These are phyloP conservation scores for Gandaritis pyraliata DNA, from an alignment of 2,888 invertebrate genomes.

Conservation along the genomic window DNA sequence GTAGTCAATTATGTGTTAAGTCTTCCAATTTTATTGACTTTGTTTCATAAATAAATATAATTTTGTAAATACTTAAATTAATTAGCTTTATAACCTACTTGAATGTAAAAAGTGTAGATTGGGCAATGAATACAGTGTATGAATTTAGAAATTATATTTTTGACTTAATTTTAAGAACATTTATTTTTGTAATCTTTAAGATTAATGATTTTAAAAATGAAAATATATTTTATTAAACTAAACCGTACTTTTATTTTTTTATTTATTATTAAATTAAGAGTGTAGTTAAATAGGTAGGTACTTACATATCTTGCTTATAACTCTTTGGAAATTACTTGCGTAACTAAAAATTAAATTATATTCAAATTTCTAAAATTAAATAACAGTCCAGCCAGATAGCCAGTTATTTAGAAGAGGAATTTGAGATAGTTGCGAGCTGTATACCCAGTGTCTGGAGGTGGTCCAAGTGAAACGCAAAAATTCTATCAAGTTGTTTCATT, in stretches of 20 bases:
- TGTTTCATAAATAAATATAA: conserved; percentile 23
- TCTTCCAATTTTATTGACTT: conserved; percentile 52
- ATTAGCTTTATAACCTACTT: conserved; percentile 45
- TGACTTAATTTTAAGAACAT: conserved; percentile 53
- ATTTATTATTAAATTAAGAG: too few relatives aligned
- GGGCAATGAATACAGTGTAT: conserved; percentile 55
- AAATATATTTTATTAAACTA: conserved; percentile 66
- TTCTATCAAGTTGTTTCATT: too few relatives aligned
- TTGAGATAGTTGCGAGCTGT: background rate
- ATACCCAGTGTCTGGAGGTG: background rate
- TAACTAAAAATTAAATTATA: too few relatives aligned
- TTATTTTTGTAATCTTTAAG: conserved; percentile 79
- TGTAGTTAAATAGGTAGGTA: too few relatives aligned
- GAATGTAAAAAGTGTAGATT: conserved; percentile 38
- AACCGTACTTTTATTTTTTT: conserved; percentile 17
- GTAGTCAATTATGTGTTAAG: conserved; percentile 69
- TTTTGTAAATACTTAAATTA: conserved; percentile 65
- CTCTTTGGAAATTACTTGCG: too few relatives aligned
- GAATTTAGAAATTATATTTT: conserved; percentile 52
- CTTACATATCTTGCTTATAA: too few relatives aligned
- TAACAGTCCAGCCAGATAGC: background rate
- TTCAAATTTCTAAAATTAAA: background rate
- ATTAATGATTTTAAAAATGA: conserved; percentile 68
- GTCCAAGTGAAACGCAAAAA: conserved; percentile 1
- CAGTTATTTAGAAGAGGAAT: conserved; percentile 1